Base-by-base conservation (phyloP, 1,140 invertebrate species). In the Penaeus japonicus region DNA sequence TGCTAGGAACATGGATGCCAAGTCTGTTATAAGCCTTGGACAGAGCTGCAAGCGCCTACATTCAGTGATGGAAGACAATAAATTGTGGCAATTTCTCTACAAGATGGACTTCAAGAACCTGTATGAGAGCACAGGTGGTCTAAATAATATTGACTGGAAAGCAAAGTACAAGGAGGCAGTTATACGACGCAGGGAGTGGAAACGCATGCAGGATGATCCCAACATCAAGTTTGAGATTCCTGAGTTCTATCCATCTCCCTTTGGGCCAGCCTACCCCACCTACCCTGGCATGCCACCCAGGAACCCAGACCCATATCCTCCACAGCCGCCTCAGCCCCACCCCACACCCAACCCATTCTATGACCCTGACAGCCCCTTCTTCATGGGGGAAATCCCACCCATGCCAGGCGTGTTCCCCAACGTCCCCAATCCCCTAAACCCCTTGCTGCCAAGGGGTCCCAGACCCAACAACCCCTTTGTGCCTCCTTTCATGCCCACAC, bases 361-460 rank as follows among this genome's bases (percentile, higher is more conserved):
- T 62, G 90, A 90, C 24, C 90, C 90, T 22, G 90, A 90, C 54
- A 88, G 90, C 39, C 90, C 90, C 47, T 90, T 87, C 70, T 90
- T 87, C 79, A 57, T 59, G 17, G 90, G 90, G 15, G 90, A 90
- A 53, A 84, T 90, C 32, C 90, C 90, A 0, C 85, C 35, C 5
- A 24, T 84, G 18, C 62, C 78, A 30, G 75, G 85, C n/a, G 53
- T 62, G 22, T 79, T 79, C 30, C 89, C 89, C 35, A 85, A 85
- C 4, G 18, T 85, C 5, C 87, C 89, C n/a, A 80, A 85, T 47
- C 84, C 85, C 47, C 57, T 90, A 7, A 80, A 84, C 24, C 85
- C 85, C 32, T n/a, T 81, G 20, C 47, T 78, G 18, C 86, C 85
- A 4, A 24, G 53, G n/a, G 18, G 30, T 4, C 75, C 78, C 17